These are phyloP conservation scores for Drosophila pruinosa DNA, from an alignment of 1,140 invertebrate genomes.

Conservation along the genomic window DNA sequence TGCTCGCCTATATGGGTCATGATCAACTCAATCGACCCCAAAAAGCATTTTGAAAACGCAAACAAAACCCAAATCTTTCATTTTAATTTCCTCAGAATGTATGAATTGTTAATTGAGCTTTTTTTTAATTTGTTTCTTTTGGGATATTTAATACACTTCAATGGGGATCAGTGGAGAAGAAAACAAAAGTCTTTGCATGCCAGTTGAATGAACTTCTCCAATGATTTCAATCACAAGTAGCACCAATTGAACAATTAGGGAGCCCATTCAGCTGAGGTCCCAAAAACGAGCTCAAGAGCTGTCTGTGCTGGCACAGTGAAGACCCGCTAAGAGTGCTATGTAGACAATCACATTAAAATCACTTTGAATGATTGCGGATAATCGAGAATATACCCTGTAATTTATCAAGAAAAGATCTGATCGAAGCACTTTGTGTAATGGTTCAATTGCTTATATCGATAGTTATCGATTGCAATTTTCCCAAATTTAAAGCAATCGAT, in stretches of 20 bases:
- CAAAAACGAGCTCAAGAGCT: neutral
- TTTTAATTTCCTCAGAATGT: neutral
- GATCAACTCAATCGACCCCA: neutral
- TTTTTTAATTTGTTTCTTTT: neutral
- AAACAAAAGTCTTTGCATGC: slow-evolving; percentile 1
- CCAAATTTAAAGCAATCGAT: neutral
- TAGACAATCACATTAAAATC: no score
- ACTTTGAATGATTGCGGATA: no score
- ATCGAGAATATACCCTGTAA: no score
- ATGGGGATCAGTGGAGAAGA: neutral
- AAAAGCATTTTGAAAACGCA: neutral
- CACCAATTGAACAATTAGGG: slow-evolving; percentile 10
- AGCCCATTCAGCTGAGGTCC: neutral
- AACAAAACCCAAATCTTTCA: neutral
- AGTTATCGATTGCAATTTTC: neutral
- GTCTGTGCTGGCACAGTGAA: neutral
- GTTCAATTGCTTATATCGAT: no score
- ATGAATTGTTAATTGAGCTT: slow-evolving; percentile 1
- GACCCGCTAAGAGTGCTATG: neutral
- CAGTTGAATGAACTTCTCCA: slow-evolving; percentile 9
- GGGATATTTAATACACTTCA: slow-evolving; percentile 8
- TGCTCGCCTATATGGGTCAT: neutral
- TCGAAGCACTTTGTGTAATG: no score
- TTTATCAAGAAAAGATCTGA: no score
- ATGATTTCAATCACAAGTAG: neutral